Evolutionary conservation across 2,888 invertebrate genomes (phyloP), one percentile per base, ranked within the genome.

Genomic region (Ashinkailepas kermadecensis): DNA sequence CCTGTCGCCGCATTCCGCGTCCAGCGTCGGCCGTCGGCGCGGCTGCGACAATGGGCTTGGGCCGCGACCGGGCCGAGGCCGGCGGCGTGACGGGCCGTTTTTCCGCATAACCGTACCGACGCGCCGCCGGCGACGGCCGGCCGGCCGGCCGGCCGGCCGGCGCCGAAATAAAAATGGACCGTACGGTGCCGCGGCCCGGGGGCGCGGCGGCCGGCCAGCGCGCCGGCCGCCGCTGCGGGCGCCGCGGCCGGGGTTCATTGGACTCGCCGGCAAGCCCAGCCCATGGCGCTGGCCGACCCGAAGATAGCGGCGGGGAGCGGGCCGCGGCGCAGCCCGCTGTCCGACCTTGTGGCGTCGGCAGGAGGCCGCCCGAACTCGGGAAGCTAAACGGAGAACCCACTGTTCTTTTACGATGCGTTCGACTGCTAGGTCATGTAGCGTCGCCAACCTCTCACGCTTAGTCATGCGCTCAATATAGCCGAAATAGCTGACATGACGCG

Each of bases 71-170:
- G 39, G 39, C 39, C 39, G 39, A 4, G 39, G 2, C 39, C 39
- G 39, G 67, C 25, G n/a, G 25, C 67, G 67, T 67, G 67, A 67
- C 67, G 67, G 23, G 23, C 25, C 67, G 67, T 67, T 67, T 67
- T 25, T 67, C 25, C 67, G 25, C 67, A 25, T 67, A 67, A 67
- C 67, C 67, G 67, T 67, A 67, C 25, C 23, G 9, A 23, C n/a
- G 65, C n/a, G 39, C 39, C 39, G 39, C 39, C 39, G 39, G 39
- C 39, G 39, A 39, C 39, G 39, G 39, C 39, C 39, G 39, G 39
- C 39, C n/a, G 65, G n/a, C 65, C 39, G 39, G 39, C 39, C 39
- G 39, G 39, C 39, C n/a, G 65, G n/a, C 65, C n/a, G 65, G 23
- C 25, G 67, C 11, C 67, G 25, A 67, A 67, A 67, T 67, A 25